Percentiles rank a stretch among this genome's conserved stretches.
Conservation (phyloP, 2,113 vertebrate genomes). For the Coreoperca whiteheadi region DNA sequence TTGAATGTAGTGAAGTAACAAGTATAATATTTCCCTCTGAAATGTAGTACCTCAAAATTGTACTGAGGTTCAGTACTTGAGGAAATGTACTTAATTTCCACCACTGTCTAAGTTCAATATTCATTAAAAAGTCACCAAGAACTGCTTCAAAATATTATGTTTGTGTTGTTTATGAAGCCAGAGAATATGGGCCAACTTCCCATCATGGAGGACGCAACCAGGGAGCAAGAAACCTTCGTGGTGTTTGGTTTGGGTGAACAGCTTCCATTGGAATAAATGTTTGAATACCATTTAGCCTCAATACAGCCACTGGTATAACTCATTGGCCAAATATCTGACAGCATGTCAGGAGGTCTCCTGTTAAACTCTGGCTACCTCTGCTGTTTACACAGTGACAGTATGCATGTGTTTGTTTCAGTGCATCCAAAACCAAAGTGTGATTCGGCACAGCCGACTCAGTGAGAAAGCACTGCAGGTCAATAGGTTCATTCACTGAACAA, state of each 20-base stretch:
- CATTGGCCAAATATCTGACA: constrained; percentile 87
- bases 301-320: constrained; percentile 72
- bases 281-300: background rate
- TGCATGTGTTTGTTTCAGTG: background rate
- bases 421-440: background rate
- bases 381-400: constrained; percentile 24
- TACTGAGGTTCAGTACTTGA: too few species aligned
- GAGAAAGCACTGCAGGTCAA: background rate
- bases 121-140: background rate
- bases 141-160: background rate
- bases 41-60: too few species aligned
- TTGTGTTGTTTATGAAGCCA: background rate
- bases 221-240: background rate
- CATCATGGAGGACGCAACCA: background rate
- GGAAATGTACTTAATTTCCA: too few species aligned
- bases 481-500: background rate
- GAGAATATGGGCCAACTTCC: background rate
- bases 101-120: too few species aligned
- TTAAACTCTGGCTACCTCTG: constrained; percentile 80
- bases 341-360: constrained; percentile 83
- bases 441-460: background rate
- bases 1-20: too few species aligned
- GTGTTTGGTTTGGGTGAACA: background rate
- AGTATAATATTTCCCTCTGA: too few species aligned
- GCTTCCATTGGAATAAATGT: constrained; percentile 7